Evolutionary conservation across 2,797 vertebrate species (phyloP).

Genomic region (Cossypha heuglini): DNA sequence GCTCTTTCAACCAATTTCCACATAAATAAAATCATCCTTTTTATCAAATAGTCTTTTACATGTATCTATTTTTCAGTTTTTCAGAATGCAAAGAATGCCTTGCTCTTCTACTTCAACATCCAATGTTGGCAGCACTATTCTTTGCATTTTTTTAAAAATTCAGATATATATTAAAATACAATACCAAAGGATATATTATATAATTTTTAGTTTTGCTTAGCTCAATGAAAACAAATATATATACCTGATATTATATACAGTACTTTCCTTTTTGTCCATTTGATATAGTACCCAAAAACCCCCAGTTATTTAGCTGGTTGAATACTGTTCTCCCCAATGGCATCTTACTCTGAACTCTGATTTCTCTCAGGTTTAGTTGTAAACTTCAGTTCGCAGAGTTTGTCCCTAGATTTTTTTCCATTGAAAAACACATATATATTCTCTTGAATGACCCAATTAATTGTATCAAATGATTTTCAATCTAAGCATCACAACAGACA

Average conservation of each 20-base stretch:
- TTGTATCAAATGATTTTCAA: background rate
- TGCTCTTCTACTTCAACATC: background rate
- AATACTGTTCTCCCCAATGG: background rate
- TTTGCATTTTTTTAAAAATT: background rate
- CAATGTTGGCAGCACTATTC: background rate
- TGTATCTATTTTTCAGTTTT: background rate
- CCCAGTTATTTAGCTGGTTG: background rate
- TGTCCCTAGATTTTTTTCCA: background rate
- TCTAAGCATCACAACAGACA: background rate
- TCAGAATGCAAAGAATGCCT: background rate
- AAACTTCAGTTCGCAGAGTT: background rate
- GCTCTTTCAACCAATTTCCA: background rate
- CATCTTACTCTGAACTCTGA: background rate
- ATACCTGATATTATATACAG: background rate
- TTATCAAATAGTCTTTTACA: background rate
- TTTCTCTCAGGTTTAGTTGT: background rate
- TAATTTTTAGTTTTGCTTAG: background rate
- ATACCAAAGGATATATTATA: background rate
- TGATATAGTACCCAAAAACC: background rate
- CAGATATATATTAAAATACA: background rate
- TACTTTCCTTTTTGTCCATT: background rate
- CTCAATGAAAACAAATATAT: background rate
- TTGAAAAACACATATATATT: background rate
- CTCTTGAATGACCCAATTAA: accelerated
- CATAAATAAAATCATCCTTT: background rate